phyloP scores from a whole-genome alignment of 2,888 invertebrate species.

The Pammene fasciana region DNA sequence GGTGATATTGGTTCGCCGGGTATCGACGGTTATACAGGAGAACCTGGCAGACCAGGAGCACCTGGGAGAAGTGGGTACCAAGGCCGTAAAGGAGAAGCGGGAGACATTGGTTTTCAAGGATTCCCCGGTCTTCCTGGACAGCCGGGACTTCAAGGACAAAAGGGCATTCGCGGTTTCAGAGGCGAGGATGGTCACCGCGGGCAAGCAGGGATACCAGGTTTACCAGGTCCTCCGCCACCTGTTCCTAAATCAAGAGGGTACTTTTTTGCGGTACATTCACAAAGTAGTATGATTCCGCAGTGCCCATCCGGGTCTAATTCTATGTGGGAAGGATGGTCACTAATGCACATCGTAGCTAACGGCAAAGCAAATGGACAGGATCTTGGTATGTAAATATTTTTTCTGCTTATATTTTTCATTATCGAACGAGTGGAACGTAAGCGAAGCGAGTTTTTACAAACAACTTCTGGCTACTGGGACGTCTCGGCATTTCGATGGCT shows the following conservation, averaged over 20 bases:
- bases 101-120: conserved; percentile 78
- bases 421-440: too few relatives aligned
- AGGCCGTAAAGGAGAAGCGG: conserved; percentile 69
- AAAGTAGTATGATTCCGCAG: conserved; percentile 89
- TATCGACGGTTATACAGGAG: conserved; percentile 71
- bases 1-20: conserved; percentile 72
- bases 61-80: conserved; percentile 79
- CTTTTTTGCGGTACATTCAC: conserved; percentile 96
- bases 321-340: conserved; percentile 97
- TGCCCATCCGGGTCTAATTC: conserved; percentile 92
- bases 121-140: conserved; percentile 55
- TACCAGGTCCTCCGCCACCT: conserved; percentile 88
- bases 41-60: conserved; percentile 83
- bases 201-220: conserved; percentile 83
- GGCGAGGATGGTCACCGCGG: conserved; percentile 83
- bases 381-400: conserved; percentile 84
- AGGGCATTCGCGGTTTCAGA: conserved; percentile 66
- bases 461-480: too few relatives aligned
- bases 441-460: too few relatives aligned
- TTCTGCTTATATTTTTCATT: too few relatives aligned
- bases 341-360: conserved; percentile 96
- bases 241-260: conserved; percentile 93
- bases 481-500: too few relatives aligned
- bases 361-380: conserved; percentile 96
- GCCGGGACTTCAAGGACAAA: conserved; percentile 72